phyloP scores from a whole-genome alignment of 2,888 invertebrate genomes.

The Platycnemis pennipes region DNA sequence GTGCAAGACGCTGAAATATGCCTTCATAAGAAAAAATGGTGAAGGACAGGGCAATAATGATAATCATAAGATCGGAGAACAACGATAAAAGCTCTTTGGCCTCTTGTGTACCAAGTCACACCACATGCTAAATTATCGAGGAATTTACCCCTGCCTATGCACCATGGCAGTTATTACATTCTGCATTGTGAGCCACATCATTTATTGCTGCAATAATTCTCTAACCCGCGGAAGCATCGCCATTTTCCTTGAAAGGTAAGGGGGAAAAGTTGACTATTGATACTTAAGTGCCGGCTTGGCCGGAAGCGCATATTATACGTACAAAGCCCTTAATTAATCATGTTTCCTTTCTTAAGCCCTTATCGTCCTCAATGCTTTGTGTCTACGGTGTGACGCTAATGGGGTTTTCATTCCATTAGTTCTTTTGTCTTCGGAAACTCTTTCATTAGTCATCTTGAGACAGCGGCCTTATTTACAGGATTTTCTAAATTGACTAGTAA shows the following conservation, averaged over 20 bases:
- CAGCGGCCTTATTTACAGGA: neutral
- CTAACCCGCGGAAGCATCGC: neutral
- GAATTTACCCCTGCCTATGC: neutral
- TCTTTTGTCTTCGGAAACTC: neutral
- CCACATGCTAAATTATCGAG: neutral
- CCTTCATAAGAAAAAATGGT: no score
- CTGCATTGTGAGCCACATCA: neutral
- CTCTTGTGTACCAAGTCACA: neutral
- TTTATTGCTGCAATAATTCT: neutral
- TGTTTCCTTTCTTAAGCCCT: neutral
- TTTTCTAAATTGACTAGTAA: neutral
- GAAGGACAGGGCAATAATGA: no score
- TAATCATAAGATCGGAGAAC: neutral
- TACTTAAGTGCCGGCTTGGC: neutral
- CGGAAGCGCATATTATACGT: slow-evolving; percentile 18
- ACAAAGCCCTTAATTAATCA: slow-evolving; percentile 34
- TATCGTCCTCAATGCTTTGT: slow-evolving; percentile 9
- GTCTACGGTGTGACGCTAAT: neutral
- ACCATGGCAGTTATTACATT: neutral
- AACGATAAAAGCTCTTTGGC: neutral
- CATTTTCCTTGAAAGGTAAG: neutral
- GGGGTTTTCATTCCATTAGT: neutral
- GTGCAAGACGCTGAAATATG: no score
- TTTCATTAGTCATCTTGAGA: neutral
- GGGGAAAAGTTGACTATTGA: neutral